Evolutionary conservation across 2,113 vertebrate genomes (phyloP), one percentile per base, ranked within the genome.

Genomic region (Varanus salvator): DNA sequence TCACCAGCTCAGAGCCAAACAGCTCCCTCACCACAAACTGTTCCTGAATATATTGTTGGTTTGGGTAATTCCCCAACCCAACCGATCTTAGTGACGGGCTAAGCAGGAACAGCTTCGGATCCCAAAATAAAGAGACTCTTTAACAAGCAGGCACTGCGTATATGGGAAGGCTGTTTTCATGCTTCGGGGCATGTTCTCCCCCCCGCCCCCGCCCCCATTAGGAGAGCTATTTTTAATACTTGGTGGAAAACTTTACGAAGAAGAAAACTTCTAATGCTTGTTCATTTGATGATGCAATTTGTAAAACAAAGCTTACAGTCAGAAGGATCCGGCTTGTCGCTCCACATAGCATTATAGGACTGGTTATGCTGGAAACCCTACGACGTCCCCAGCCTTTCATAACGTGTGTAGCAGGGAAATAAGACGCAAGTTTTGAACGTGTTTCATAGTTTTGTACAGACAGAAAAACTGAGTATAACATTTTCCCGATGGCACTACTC

Each of bases 111-210:
- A 4, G 52, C 23, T 31, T 48, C 48, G 1, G 81, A 92, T n/a
- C 80, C 69, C 17, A 6, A 82, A 91, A 81, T 50, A 85, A 86
- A 87, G 64, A 84, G 64, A 84, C 17, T 21, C 19, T 64, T 64
- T 19, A 1, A 87, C 86, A 90, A 85, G 72, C n/a, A n/a, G n/a
- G n/a, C 2, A 11, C 17, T 68, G 85, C 60, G 11, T 92, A 87
- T 66, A 87, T 80, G 89, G 89, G 93, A 91, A 85, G 50, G 29
- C 19, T 1, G 29, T 3, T 87, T 81, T 38, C 14, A 88, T 50
- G 60, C 25, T 31, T 82, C 2, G 4, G 38, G 86, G 0, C 38
- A 78, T 4, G 0, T 50, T 90, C n/a, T n/a, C n/a, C n/a, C n/a
- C n/a, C n/a, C n/a, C n/a, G n/a, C n/a, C 87, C 69, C 15, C 3